Evolutionary conservation across 2,888 invertebrate genomes (phyloP), one percentile per base, ranked within the genome.

Genomic region (Drosophila fulvimacula): DNA sequence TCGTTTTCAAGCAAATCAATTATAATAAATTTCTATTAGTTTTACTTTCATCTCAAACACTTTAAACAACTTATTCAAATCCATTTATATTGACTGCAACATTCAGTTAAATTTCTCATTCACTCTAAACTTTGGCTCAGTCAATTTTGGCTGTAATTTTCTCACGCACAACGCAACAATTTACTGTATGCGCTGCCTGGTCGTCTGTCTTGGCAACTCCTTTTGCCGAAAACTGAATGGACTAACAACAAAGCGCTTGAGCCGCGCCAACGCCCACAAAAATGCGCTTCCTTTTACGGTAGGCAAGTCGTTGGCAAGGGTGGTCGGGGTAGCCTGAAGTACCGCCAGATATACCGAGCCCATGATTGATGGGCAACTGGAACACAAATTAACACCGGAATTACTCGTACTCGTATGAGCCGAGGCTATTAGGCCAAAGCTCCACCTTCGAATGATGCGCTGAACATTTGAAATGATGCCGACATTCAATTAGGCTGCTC

Each of bases 361-460:
- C 53, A 76, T 91, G 91, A 91, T 91, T 91, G 88, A 91, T 91
- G 88, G 76, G 64, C 73, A 79, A 80, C 82, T 79, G 76, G 81
- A 77, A 76, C 77, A 82, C 85, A 81, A 88, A 83, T 89, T 89
- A 91, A 90, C 89, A 91, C 91, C 89, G 91, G 91, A 90, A 91
- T 90, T 91, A 91, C 90, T 89, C 82, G 76, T 63, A 79, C 69
- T 65, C 57, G 52, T 48, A 39, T 27, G 27, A 19, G 19, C n/a
- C 30, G 30, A 10, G 55, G 69, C 66, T 70, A 70, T 88, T 85
- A 85, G 75, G 66, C 57, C 72, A 49, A 39, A 75, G 57, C 69
- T 48, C 72, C 58, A 62, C 70, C 76, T 36, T 61, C 49, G 57
- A 79, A 70, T 46, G 88, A 88, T 85, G 82, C 69, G 74, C 66